Evolutionary conservation across 2,797 vertebrate genomes (phyloP), one percentile per base, ranked within the genome.

Genomic region (Otolemur crassicaudatus): DNA sequence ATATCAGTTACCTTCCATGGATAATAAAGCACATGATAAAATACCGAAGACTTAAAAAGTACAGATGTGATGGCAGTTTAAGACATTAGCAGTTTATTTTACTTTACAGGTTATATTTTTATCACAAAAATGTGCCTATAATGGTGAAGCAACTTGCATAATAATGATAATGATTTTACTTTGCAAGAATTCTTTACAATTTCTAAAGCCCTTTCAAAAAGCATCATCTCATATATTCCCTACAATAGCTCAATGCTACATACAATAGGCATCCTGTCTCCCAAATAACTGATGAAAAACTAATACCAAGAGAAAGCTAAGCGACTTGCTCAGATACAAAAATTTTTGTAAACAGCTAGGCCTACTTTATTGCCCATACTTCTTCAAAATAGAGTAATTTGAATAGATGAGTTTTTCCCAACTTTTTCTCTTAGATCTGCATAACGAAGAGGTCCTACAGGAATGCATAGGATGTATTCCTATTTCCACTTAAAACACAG

Each of bases 61-160:
- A 10, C 27, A 80, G 31, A 67, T 60, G 88, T 90, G 9, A 87
- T 20, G 29, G 16, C 4, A 72, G 19, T 73, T 84, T 70, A 85
- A 90, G 53, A 56, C 8, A 80, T 10, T 53, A 1, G 0, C 29
- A 46, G 3, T 65, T 96, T 87, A 23, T 67, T 87, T 89, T 86
- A 76, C 69, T 97, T 93, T 87, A 20, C 7, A 87, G 88, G 3
- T 5, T 20, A 49, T 79, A 69, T n/a, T 91, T 77, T 95, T 58
- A 91, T 72, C 58, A 70, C 29, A 63, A 96, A 83, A 75, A 53
- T 60, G 17, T 77, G 63, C 7, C 8, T 75, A n/a, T 43, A 72
- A 65, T 87, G 1, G 20, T 46, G 25, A 90, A 76, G 7, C 1
- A 72, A 58, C 11, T 87, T 88, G 81, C 75, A 82, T 60, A 80